phyloP scores from a whole-genome alignment of 2,888 invertebrate genomes.

The Drosophila algonquin region DNA sequence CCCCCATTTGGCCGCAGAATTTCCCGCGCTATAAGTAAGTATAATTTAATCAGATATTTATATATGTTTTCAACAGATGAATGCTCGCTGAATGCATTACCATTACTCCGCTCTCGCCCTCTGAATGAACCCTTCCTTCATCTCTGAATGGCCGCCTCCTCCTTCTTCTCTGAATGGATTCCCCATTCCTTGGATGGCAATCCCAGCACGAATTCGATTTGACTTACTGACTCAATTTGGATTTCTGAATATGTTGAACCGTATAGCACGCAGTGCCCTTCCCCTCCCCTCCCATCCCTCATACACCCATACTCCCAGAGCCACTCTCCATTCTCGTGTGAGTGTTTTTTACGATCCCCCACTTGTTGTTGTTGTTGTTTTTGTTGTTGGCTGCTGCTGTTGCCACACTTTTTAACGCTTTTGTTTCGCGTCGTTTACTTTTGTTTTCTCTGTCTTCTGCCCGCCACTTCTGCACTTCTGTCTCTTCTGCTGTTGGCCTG shows the following conservation, averaged over 20 bases:
- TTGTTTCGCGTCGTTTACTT: slow-evolving; percentile 65
- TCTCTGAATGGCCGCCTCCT: background rate
- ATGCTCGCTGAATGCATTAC: slow-evolving; percentile 19
- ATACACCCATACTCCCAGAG: background rate
- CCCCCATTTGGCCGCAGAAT: slow-evolving; percentile 24
- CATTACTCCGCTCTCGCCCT: slow-evolving; percentile 20
- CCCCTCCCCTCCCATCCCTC: background rate
- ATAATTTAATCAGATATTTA: slow-evolving; percentile 36
- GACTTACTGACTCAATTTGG: slow-evolving; percentile 70
- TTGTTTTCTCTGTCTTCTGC: slow-evolving; percentile 53
- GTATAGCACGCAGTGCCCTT: background rate
- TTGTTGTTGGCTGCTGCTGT: slow-evolving; percentile 23
- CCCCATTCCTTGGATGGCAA: slow-evolving; percentile 6
- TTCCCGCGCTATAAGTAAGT: slow-evolving; percentile 14
- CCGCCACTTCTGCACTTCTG: slow-evolving; percentile 11
- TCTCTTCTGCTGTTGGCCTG: slow-evolving; percentile 44
- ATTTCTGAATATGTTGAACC: slow-evolving; percentile 46
- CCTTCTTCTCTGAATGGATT: background rate
- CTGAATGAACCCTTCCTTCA: background rate
- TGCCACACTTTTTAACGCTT: slow-evolving; percentile 46
- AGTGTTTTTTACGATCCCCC: slow-evolving; percentile 42
- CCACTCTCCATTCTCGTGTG: background rate
- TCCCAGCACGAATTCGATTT: slow-evolving; percentile 52
- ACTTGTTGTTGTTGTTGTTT: slow-evolving; percentile 15
- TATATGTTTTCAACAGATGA: background rate